Base-by-base conservation (phyloP, 2,797 vertebrate genomes). In the Arctocebus calabarensis region DNA sequence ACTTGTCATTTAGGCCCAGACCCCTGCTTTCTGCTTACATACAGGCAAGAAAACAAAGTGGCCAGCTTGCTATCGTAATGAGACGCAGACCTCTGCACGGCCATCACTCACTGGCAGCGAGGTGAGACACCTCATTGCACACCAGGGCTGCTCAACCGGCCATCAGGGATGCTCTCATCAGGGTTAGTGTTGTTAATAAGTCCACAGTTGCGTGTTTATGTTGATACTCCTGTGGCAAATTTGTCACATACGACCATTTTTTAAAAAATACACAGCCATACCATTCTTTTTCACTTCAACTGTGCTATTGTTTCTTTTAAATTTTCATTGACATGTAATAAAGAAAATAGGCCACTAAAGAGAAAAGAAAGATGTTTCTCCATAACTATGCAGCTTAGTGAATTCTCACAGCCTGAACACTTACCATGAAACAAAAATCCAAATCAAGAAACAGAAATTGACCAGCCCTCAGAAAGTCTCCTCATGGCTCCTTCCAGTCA, bases 51-150 rank as follows among this genome's bases (percentile, higher is more conserved):
- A 52, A 95, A 64, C 88, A 66, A 59, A 84, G 91, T 43, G 34
- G 29, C 86, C 70, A 29, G 1, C 14, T 96, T 94, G 59, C 57
- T 78, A 85, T 70, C 71, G 7, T 91, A 95, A 94, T 84, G 77
- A 83, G 34, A 90, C 94, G 34, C 71, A 85, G 90, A 48, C 7
- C 87, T 66, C 74, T 94, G 40, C 34, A 94, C 82, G 14, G 62
- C 62, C 85, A 70, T 83, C 52, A 85, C 27, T 70, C 95, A 88
- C 66, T 97, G 10, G 0, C 25, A 0, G 34, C 4, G 0, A 89
- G 81, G 7, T 71, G 78, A 84, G n/a, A 62, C 66, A 43, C 40
- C 1, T 91, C 81, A 37, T 23, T 74, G 85, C 84, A 71, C 85
- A 86, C 25, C 13, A 55, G 17, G 29, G 25, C 37, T 61, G 97